Base-by-base conservation (phyloP, 2,888 invertebrate genomes). In the Hyposoter didymator region DNA sequence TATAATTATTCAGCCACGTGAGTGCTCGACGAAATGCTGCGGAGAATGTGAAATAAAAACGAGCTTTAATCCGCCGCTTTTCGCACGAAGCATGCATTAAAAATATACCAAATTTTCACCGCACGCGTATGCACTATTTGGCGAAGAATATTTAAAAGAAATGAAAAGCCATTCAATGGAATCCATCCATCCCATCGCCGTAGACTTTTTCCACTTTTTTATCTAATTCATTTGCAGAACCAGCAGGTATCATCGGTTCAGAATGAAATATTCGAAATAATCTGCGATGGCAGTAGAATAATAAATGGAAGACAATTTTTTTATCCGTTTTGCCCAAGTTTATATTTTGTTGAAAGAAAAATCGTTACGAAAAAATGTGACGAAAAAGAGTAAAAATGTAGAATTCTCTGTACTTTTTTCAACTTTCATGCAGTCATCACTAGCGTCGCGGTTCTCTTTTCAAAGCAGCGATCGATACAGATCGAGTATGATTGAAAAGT, bases 1-100 rank as follows among this genome's bases (percentile, higher is more conserved):
- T 81, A 81, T 73, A 76, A 80, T 84, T 81, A 73, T 84, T 84
- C 80, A 6, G 66, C 67, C 72, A n/a, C n/a, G 76, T 72, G 72
- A 39, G 76, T 84, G 75, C 80, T 84, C 35, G 35, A 35, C 72
- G 84, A 80, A 80, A 43, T 45, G 66, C 76, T 59, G n/a, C n/a
- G 80, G 70, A 70, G 80, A 84, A 84, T 80, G 28, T 28, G 55
- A 70, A 55, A 80, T 84, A 49, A 76, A 76, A 84, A 67, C 76
- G 66, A 47, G 66, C 22, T 82, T 82, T 70, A 70, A 82, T 75
- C 52, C 69, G 35, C 45, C 10, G 8, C 14, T 43, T 78, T 43
- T 78, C 32, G 14, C 67, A 45, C 74, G 35, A 28, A 55, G 47
- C 74, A 35, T 52, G 73, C 32, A 72, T 32, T 66, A 66, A 66